Conservation (phyloP, 2,113 vertebrate species). For the Takifugu bimaculatus region DNA sequence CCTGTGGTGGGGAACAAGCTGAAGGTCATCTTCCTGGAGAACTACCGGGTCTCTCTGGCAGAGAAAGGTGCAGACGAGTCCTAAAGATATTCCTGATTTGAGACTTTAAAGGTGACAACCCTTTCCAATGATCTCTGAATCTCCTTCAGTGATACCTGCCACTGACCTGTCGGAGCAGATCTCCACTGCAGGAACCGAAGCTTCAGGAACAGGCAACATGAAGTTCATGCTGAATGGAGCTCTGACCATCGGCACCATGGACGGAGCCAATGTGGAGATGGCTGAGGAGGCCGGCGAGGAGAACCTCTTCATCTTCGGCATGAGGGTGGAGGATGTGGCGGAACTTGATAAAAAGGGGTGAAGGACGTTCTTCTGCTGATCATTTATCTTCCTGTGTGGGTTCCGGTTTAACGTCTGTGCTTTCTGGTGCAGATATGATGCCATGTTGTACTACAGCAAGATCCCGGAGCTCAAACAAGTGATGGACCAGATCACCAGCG, state of each 20-base stretch:
- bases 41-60: slow-evolving; percentile 93
- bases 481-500: slow-evolving; percentile 86
- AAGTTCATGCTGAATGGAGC: slow-evolving; percentile 99
- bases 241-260: slow-evolving; percentile 97
- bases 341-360: slow-evolving; percentile 87
- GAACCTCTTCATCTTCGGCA: slow-evolving; percentile 96
- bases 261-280: slow-evolving; percentile 98
- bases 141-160: slow-evolving; percentile 88
- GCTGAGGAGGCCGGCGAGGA: slow-evolving; percentile 93
- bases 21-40: slow-evolving; percentile 94
- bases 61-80: slow-evolving; percentile 84
- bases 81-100: neutral
- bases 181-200: slow-evolving; percentile 93
- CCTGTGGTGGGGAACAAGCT: slow-evolving; percentile 85
- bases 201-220: slow-evolving; percentile 96
- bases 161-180: slow-evolving; percentile 96
- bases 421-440: slow-evolving; percentile 78
- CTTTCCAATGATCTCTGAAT: neutral
- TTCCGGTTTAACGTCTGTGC: neutral
- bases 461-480: slow-evolving; percentile 86
- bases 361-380: neutral
- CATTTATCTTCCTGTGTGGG: too few relatives aligned
- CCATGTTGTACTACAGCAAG: slow-evolving; percentile 82
- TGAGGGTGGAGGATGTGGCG: slow-evolving; percentile 87
- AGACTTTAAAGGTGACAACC: slow-evolving; percentile 5